Conservation (phyloP, 2,888 invertebrate genomes). For the Teleiodes luculella region DNA sequence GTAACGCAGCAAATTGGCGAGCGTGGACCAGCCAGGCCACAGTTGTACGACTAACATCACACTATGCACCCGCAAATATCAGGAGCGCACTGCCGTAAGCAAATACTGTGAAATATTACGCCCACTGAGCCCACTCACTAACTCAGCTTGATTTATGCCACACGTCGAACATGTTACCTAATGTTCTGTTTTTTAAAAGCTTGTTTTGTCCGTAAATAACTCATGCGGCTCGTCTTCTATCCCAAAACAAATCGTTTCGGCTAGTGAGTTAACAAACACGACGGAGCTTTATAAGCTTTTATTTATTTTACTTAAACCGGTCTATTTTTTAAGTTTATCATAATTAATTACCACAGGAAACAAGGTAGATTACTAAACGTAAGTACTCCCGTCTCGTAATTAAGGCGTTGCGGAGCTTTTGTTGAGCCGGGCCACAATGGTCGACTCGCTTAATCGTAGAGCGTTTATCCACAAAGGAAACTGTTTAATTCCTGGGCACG, state of each 20-base stretch:
- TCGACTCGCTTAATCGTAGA: constrained; percentile 51
- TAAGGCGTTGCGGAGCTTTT: constrained; percentile 33
- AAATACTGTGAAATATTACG: neutral
- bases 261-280: neutral
- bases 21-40: constrained; percentile 18
- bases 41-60: constrained; percentile 28
- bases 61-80: constrained; percentile 31
- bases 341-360: constrained; percentile 24
- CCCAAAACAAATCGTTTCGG: neutral
- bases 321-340: neutral
- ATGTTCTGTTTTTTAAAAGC: neutral
- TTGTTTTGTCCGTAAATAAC: neutral
- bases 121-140: neutral
- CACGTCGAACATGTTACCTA: neutral
- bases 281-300: neutral
- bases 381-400: constrained; percentile 11
- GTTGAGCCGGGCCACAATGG: constrained; percentile 49
- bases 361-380: constrained; percentile 24
- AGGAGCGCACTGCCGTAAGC: constrained; percentile 23
- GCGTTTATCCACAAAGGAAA: constrained; percentile 66
- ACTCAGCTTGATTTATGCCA: neutral
- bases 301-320: neutral
- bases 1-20: constrained; percentile 33
- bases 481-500: constrained; percentile 72
- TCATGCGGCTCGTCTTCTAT: neutral